These are phyloP conservation scores for Dasyurus viverrinus DNA, from an alignment of 2,113 vertebrate species.

Conservation along the genomic window DNA sequence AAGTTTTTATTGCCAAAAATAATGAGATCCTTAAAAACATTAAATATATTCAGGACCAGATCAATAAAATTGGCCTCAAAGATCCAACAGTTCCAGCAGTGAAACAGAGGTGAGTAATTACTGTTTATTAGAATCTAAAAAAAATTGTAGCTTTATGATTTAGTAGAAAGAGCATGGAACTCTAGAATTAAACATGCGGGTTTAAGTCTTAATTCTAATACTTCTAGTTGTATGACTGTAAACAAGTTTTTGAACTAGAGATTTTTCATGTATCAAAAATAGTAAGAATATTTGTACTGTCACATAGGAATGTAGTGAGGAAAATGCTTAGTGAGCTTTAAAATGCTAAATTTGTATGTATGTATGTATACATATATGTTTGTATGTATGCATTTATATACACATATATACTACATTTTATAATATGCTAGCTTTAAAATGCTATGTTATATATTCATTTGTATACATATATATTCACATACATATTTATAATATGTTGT, in stretches of 20 bases:
- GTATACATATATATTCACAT: too few species aligned
- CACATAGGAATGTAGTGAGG: not conserved
- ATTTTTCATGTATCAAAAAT: not conserved
- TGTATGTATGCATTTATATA: not conserved
- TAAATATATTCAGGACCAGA: conserved; percentile 84
- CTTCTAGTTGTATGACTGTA: not conserved
- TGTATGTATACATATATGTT: not conserved
- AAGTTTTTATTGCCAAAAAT: conserved; percentile 83
- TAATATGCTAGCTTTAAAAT: not conserved
- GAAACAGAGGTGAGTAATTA: conserved; percentile 88
- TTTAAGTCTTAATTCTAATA: not conserved
- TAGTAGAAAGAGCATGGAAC: not conserved
- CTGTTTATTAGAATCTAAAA: not conserved
- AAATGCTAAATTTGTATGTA: not conserved
- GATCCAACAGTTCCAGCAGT: conserved; percentile 93
- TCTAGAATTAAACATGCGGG: not conserved
- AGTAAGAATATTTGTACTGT: not conserved
- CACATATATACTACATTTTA: not conserved
- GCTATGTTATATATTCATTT: too few species aligned
- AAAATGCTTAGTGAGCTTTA: not conserved
- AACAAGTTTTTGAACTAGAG: not conserved
- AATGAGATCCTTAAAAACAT: conserved; percentile 86
- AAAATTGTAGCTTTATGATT: not conserved
- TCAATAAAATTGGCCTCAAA: conserved; percentile 87
- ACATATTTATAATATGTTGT: not conserved